Conservation (phyloP, 2,113 vertebrate species). For the Corydoras sp. region DNA sequence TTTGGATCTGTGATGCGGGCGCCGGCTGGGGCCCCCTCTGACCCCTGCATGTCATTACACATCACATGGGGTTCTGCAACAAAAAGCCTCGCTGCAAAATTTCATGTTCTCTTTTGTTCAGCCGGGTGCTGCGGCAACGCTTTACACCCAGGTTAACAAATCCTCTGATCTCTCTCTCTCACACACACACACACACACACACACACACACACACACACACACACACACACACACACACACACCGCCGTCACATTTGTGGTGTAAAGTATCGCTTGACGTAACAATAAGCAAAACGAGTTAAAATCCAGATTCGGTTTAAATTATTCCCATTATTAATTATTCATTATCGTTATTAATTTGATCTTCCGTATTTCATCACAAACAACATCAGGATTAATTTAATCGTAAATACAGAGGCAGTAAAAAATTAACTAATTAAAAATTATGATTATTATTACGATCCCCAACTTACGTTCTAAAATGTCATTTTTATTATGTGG, state of each 20-base stretch:
- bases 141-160: conserved; percentile 32
- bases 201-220: conserved; percentile 17
- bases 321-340: too few species aligned
- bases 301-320: too few species aligned
- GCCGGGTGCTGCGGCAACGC: conserved; percentile 41
- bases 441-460: too few species aligned
- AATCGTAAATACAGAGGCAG: too few species aligned
- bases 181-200: conserved; percentile 16
- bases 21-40: conserved; percentile 34
- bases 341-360: too few species aligned
- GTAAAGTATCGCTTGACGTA: conserved; percentile 2
- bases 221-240: background rate
- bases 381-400: too few species aligned
- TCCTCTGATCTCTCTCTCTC: background rate
- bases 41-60: conserved; percentile 42
- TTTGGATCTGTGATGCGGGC: conserved; percentile 21
- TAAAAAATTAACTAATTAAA: too few species aligned
- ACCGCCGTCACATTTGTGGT: too few species aligned
- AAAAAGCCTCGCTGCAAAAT: conserved; percentile 36
- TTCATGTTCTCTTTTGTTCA: conserved; percentile 43
- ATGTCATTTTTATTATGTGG: too few species aligned
- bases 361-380: too few species aligned
- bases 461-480: too few species aligned
- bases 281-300: too few species aligned
- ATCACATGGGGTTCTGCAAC: conserved; percentile 41